Base-by-base conservation (phyloP, 2,113 vertebrate species). In the human region DNA sequence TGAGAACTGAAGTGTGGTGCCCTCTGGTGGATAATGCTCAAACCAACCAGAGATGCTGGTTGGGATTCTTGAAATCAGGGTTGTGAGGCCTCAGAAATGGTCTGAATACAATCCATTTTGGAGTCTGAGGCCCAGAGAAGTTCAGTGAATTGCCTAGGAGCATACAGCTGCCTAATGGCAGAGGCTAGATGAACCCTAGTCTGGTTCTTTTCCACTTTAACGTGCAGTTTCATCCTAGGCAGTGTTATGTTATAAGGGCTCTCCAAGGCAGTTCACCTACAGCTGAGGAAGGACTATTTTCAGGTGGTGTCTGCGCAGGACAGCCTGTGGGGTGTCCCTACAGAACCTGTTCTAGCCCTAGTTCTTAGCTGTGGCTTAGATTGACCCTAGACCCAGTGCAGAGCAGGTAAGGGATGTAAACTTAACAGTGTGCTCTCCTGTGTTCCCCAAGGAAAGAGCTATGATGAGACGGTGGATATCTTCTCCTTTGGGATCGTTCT, bases 401-500 rank as follows among this genome's bases (percentile, higher is more conserved):
- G 66, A 89, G 32, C n/a, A 32, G 18, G 27, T 73, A 55, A 79
- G 52, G 76, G n/a, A 38, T 43, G 2, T 76, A 80, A 61, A 57
- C 78, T 73, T 97, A 70, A 96, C 57, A 89, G 18, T 50, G 97
- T 75, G 61, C 55, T 98, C 45, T 97, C 45, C 95, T 96, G 0
- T 97, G 76, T 97, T 98, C 93, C 52, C 97, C 82, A 97, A 99
- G 99, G 99, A 90, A 99, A 99, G 98, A 99, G 99, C 98, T 99
- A 99, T 0, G 99, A 99, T 80, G 99, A 99, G 98, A 99, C 99
- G 6, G 99, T 99, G 98, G 99, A 99, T 94, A 99, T 99, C 97
- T 99, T 99, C 98, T 99, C 99, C 32, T 99, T 99, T 97, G 99
- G 99, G 90, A 99, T 99, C 68, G 99, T 99, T 50, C 99, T 99